Evolutionary conservation across 2,888 invertebrate genomes (phyloP).

Genomic region (Stramonita haemastoma): DNA sequence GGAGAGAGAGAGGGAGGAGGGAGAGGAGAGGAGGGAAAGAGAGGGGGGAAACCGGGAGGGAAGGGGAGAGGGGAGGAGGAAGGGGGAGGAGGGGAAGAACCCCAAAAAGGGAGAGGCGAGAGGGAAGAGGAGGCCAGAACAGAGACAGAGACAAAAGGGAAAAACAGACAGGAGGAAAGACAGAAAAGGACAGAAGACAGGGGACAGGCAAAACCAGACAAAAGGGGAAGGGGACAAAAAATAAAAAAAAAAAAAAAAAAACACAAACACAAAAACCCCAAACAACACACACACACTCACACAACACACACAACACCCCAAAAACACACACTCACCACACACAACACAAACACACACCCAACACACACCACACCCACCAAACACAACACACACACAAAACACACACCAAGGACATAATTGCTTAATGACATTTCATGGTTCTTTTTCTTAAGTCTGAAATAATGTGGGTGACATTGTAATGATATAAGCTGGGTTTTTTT

Average conservation of each 20-base stretch:
- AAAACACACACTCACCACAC: background rate
- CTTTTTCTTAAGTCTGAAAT: too few species aligned
- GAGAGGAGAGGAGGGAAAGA: background rate
- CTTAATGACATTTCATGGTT: too few species aligned
- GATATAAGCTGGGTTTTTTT: too few species aligned
- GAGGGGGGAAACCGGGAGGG: too few species aligned
- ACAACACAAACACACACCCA: background rate
- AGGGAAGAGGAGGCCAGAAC: background rate
- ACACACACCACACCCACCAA: background rate
- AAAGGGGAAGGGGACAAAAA: too few species aligned
- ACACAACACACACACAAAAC: background rate
- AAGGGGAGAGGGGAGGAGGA: too few species aligned
- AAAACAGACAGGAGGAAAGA: background rate
- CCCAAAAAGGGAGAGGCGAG: background rate
- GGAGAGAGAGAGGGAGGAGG: background rate
- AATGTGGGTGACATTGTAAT: too few species aligned
- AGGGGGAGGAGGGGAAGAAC: too few species aligned
- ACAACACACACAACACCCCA: background rate
- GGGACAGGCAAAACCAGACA: background rate
- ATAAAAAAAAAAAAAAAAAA: too few species aligned
- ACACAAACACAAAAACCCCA: background rate
- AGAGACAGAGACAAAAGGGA: too few species aligned
- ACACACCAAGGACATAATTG: background rate
- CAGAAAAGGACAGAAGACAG: background rate
- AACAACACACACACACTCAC: background rate